Evolutionary conservation across 1,140 invertebrate genomes (phyloP).

Genomic region (Maconellicoccus hirsutus): DNA sequence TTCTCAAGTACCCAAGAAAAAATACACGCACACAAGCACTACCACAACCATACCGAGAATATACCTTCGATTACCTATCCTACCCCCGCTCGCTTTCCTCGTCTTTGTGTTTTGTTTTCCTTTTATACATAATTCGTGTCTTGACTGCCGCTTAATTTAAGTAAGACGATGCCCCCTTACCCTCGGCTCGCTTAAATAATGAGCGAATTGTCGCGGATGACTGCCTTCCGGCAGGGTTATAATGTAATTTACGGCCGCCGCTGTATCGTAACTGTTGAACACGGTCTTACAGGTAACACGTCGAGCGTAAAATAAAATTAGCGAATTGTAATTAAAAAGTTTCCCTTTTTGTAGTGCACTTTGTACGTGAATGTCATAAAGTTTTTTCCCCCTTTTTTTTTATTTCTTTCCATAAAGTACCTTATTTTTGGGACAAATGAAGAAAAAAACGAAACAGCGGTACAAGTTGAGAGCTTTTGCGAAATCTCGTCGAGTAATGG

Average conservation of each 20-base stretch:
- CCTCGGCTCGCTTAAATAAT: background rate
- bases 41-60: too few species aligned
- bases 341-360: background rate
- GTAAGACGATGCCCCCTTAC: background rate
- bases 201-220: background rate
- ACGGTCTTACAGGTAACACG: background rate
- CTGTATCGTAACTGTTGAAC: background rate
- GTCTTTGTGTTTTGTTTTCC: background rate
- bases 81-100: too few species aligned
- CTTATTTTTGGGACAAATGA: too few species aligned
- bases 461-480: too few species aligned
- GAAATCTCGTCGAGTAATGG: too few species aligned
- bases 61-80: too few species aligned
- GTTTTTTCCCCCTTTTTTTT: too few species aligned
- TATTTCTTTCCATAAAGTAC: too few species aligned
- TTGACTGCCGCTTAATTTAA: constrained; percentile 1
- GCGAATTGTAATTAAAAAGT: constrained; percentile 9
- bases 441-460: too few species aligned
- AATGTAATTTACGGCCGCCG: background rate
- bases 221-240: background rate
- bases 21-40: too few species aligned
- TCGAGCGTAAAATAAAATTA: background rate
- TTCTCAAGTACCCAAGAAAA: background rate
- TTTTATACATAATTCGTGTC: background rate
- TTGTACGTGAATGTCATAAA: too few species aligned